A percentile compares a stretch with the other conserved stretches of the same genome.
Conservation (phyloP, 2,797 vertebrate genomes). For the Xenops minutus region DNA sequence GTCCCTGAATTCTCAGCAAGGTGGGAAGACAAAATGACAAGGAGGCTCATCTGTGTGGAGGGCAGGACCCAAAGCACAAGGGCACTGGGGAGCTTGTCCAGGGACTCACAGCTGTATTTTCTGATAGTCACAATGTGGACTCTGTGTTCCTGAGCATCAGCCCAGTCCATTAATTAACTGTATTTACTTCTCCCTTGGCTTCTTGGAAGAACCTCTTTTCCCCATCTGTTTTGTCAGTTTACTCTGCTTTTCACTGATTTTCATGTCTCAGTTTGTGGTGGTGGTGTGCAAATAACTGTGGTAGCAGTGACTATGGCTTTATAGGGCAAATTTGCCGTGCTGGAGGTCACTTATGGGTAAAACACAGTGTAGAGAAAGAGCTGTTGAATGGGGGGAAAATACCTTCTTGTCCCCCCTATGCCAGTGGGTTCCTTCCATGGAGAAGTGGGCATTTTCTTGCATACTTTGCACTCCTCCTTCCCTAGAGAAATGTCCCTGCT, state of each 20-base stretch:
- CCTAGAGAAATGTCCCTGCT: accelerated
- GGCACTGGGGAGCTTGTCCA: neutral
- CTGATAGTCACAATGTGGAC: neutral
- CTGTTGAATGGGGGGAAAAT: accelerated
- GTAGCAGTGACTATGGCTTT: neutral
- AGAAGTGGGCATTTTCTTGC: neutral
- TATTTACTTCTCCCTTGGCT: neutral
- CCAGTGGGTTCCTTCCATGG: neutral
- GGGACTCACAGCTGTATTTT: neutral
- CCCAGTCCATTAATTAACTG: neutral
- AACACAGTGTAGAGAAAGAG: neutral
- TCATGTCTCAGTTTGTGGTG: neutral
- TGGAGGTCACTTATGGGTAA: neutral
- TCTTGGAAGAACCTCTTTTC: neutral
- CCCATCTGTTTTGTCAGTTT: neutral
- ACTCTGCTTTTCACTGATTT: neutral
- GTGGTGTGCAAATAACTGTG: neutral
- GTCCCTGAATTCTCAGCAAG: neutral
- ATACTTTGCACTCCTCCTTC: neutral
- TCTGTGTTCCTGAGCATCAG: neutral
- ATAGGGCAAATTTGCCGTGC: neutral
- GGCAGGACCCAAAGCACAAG: neutral
- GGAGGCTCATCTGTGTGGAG: neutral
- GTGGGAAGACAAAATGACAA: neutral
- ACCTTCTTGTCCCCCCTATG: neutral